Evolutionary conservation across 1,140 invertebrate species (phyloP).

Genomic region (Pachyrhynchus sulphureomaculatus): DNA sequence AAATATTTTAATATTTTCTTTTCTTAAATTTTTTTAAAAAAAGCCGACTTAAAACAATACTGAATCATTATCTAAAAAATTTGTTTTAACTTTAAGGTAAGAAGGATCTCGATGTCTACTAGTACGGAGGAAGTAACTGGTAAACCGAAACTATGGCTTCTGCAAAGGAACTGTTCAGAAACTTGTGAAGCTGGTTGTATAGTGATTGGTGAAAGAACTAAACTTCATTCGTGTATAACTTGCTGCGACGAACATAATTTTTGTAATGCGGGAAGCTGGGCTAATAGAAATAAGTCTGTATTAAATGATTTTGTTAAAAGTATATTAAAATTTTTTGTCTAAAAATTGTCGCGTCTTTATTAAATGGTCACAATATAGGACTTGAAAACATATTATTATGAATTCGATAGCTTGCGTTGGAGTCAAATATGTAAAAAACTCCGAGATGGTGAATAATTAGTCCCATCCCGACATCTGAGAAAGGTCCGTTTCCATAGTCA

Average conservation of each 20-base stretch:
- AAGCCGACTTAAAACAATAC: not conserved
- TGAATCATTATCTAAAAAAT: too few species aligned
- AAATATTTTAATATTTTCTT: not conserved
- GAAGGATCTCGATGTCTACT: slow-evolving; percentile 79
- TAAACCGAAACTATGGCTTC: slow-evolving; percentile 72
- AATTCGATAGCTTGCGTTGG: too few species aligned
- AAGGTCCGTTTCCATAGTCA: too few species aligned
- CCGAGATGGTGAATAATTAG: too few species aligned
- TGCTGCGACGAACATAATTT: slow-evolving; percentile 75
- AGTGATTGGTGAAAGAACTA: slow-evolving; percentile 81
- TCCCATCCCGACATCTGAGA: too few species aligned
- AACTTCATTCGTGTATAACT: slow-evolving; percentile 78
- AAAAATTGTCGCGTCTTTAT: too few species aligned
- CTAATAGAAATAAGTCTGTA: not conserved
- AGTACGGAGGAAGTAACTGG: slow-evolving; percentile 79
- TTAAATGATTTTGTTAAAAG: not conserved
- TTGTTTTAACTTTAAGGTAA: slow-evolving; percentile 71
- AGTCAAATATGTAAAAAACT: too few species aligned
- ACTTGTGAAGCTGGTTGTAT: slow-evolving; percentile 84
- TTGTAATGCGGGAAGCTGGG: slow-evolving; percentile 61
- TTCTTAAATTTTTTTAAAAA: too few species aligned
- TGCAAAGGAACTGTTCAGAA: slow-evolving; percentile 78
- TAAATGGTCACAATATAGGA: too few species aligned
- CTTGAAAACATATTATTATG: too few species aligned
- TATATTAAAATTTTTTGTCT: not conserved